These are phyloP conservation scores for Andrena bicolor DNA, from an alignment of 2,888 invertebrate species.

Conservation along the genomic window DNA sequence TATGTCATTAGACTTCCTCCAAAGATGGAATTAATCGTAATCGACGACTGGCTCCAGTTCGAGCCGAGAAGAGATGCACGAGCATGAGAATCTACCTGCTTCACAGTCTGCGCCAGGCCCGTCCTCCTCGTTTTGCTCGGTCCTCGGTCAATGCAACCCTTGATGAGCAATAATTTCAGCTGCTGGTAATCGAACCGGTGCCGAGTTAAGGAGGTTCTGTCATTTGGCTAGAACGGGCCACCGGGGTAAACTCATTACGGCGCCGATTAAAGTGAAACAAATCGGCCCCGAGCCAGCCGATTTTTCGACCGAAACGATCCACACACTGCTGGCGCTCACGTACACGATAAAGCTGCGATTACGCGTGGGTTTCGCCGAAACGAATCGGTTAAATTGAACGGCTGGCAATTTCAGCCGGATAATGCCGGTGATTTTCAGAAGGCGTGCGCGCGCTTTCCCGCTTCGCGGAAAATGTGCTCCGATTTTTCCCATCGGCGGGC, in stretches of 20 bases:
- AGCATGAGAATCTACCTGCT: slow-evolving; percentile 21
- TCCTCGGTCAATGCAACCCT: slow-evolving; percentile 64
- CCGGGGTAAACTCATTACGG: slow-evolving; percentile 56
- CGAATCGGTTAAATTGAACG: slow-evolving; percentile 76
- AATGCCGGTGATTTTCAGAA: slow-evolving; percentile 72
- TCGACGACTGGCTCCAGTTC: slow-evolving; percentile 37
- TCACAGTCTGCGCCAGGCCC: slow-evolving; percentile 6
- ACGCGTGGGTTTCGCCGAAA: slow-evolving; percentile 62
- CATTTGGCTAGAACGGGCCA: slow-evolving; percentile 65
- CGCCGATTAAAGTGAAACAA: slow-evolving; percentile 24
- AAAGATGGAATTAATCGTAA: slow-evolving; percentile 54
- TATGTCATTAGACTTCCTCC: slow-evolving; percentile 35
- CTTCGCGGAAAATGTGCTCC: slow-evolving; percentile 65
- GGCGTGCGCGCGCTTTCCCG: slow-evolving; percentile 50
- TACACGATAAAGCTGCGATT: slow-evolving; percentile 47
- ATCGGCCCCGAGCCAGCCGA: slow-evolving; percentile 49
- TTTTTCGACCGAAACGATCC: slow-evolving; percentile 40
- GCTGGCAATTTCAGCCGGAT: slow-evolving; percentile 64
- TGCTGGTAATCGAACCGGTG: slow-evolving; percentile 74
- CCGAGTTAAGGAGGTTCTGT: slow-evolving; percentile 57
- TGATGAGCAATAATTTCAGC: slow-evolving; percentile 75
- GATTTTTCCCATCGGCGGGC: slow-evolving; percentile 63
- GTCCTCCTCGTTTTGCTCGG: slow-evolving; percentile 58
- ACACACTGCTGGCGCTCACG: slow-evolving; percentile 16
- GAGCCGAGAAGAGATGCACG: slow-evolving; percentile 14